Evolutionary conservation across 2,113 vertebrate genomes (phyloP).

Genomic region (Fulmarus glacialis): DNA sequence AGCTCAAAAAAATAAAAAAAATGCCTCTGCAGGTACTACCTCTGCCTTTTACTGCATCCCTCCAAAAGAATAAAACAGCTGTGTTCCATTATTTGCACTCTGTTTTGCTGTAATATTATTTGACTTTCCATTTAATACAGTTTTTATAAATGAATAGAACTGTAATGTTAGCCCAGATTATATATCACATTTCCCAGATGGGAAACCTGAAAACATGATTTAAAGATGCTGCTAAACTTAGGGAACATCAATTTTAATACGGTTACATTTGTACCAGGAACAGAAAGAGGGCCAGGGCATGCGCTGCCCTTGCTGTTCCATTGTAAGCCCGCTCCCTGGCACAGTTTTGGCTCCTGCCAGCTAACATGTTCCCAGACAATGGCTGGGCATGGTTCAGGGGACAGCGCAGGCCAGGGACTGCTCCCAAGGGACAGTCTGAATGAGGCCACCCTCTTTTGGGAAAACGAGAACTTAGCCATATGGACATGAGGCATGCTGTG

Average conservation of each 20-base stretch:
- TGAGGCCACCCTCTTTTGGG: conserved; percentile 16
- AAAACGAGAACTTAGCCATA: neutral
- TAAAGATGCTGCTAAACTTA: neutral
- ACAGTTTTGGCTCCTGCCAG: neutral
- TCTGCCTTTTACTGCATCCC: neutral
- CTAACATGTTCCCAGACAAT: conserved; percentile 44
- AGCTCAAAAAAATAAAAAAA: neutral
- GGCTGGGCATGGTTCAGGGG: conserved; percentile 27
- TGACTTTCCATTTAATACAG: neutral
- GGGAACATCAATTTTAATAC: neutral
- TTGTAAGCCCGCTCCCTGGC: neutral
- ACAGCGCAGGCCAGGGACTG: neutral
- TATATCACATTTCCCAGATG: neutral
- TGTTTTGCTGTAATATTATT: neutral
- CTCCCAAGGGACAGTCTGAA: neutral
- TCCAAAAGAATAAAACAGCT: neutral
- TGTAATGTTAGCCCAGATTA: neutral
- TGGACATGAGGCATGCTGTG: neutral
- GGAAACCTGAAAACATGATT: neutral
- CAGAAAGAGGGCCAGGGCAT: neutral
- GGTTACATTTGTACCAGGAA: neutral
- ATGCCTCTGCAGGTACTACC: neutral
- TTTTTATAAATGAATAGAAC: neutral
- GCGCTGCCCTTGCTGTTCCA: neutral
- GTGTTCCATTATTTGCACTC: neutral